Evolutionary conservation across 1,140 invertebrate species (phyloP), one percentile per base, ranked within the genome.

Genomic region (Platyscapa corneri): DNA sequence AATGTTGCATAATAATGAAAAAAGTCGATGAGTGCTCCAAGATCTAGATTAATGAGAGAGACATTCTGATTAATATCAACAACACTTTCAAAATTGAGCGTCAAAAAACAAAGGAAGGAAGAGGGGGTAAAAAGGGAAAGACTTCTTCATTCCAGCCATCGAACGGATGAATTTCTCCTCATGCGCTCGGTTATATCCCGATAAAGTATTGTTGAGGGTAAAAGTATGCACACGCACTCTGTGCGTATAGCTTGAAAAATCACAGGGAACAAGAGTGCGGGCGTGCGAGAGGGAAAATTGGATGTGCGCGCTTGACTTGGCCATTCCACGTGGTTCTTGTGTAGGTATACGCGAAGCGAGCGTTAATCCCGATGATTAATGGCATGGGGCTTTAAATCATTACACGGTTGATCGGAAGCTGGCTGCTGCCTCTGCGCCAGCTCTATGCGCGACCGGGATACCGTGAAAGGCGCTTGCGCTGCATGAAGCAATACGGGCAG

Each of bases 311-410:
- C 67, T 37, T 23, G 67, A 72, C n/a, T 72, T 39, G 34, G 34
- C 67, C 34, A 34, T 72, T 18, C 16, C 34, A 72, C 67, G 67
- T 39, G 67, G 67, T 18, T n/a, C 65, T 37, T 46, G 39, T 46
- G 42, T 46, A n/a, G n/a, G 74, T 46, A 30, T 75, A 30, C 23
- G 74, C 74, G 39, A 77, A 14, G 7, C 18, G 77, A 60, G 77
- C 60, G 60, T 74, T 82, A 82, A 82, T 82, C 81, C 81, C 81
- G 49, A 82, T 82, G 81, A 82, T 82, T 72, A 72, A 82, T 82
- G 67, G 70, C 70, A 10, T 32, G n/a, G 42, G 32, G 67, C 65
- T 74, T 82, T 74, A 74, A 82, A 82, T 82, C 70, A 74, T 82
- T 82, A 74, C 81, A 82, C 70, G 81, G 8, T 56, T 74, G 67